These are phyloP conservation scores for Castor canadensis DNA, from an alignment of 2,113 vertebrate genomes.

Conservation along the genomic window DNA sequence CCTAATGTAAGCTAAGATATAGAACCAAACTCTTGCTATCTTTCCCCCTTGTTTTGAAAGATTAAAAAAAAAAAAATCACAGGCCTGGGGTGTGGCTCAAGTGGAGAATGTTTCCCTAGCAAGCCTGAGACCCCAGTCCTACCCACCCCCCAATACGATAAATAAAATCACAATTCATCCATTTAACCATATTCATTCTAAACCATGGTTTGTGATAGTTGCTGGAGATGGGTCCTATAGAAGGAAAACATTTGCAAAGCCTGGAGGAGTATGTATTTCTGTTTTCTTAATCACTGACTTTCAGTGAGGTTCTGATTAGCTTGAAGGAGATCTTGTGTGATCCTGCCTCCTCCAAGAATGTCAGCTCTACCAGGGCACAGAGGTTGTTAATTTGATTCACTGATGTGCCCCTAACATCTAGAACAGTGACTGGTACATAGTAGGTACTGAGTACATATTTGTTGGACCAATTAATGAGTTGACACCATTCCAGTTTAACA, in stretches of 20 bases:
- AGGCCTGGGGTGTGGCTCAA: not conserved
- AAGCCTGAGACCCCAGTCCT: too few species aligned
- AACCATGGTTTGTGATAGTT: not conserved
- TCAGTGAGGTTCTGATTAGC: not conserved
- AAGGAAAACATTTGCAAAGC: slow-evolving; percentile 26
- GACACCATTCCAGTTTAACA: not conserved
- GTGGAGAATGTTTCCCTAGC: not conserved
- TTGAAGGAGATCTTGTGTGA: not conserved
- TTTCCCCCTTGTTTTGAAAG: slow-evolving; percentile 10
- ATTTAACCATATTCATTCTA: slow-evolving; percentile 15
- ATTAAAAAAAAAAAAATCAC: not conserved
- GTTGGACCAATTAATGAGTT: slow-evolving; percentile 30
- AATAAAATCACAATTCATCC: not conserved
- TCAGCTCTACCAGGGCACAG: not conserved
- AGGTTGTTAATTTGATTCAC: not conserved
- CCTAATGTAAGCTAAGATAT: slow-evolving; percentile 26
- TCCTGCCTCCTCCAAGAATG: not conserved
- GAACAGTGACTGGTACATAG: not conserved
- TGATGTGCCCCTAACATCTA: not conserved
- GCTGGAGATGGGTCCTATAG: not conserved
- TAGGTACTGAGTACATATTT: not conserved
- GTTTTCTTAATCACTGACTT: not conserved
- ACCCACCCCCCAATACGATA: too few species aligned
- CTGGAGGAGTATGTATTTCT: not conserved
- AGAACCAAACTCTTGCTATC: not conserved